These are phyloP conservation scores for Nasua narica DNA, from an alignment of 2,797 vertebrate species.

Conservation along the genomic window DNA sequence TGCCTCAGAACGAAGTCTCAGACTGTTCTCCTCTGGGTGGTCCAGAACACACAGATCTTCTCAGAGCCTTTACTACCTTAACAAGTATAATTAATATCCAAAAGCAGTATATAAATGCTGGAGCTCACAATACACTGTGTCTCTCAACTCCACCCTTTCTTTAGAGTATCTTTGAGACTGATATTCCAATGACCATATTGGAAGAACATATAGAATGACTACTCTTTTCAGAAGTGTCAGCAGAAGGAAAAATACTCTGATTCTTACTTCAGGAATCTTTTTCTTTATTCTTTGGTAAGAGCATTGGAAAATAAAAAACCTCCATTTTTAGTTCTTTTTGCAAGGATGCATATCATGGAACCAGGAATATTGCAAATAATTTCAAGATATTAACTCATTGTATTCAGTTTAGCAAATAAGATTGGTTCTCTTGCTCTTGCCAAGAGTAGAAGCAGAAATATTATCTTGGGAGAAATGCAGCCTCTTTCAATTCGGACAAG, in stretches of 20 bases:
- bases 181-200: not conserved
- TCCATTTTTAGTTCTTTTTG: not conserved
- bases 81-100: too few relatives aligned
- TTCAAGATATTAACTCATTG: not conserved
- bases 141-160: not conserved
- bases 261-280: conserved; percentile 8
- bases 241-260: not conserved
- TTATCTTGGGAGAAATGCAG: conserved; percentile 16
- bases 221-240: not conserved
- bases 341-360: not conserved
- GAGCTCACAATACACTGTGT: too few relatives aligned
- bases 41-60: too few relatives aligned
- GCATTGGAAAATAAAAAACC: not conserved
- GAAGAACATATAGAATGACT: not conserved
- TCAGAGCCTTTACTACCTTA: too few relatives aligned
- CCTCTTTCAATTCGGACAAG: not conserved
- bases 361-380: not conserved
- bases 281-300: not conserved
- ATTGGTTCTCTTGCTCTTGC: not conserved
- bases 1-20: too few relatives aligned
- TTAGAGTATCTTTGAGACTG: not conserved
- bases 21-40: too few relatives aligned
- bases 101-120: too few relatives aligned
- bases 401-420: not conserved
- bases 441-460: conserved; percentile 16